phyloP scores from a whole-genome alignment of 2,797 vertebrate species.

The Acrossocheilus fasciatus region DNA sequence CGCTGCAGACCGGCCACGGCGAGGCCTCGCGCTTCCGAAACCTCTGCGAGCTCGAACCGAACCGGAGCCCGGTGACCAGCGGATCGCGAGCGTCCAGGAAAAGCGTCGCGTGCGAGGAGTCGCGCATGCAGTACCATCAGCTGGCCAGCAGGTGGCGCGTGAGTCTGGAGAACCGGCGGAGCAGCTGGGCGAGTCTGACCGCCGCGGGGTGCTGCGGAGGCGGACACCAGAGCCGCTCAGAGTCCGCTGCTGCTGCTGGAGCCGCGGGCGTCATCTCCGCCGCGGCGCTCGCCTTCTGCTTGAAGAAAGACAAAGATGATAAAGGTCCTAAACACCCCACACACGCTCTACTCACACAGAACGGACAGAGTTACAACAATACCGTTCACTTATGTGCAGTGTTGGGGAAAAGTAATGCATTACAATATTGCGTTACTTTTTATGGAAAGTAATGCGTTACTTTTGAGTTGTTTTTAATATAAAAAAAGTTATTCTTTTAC shows the following conservation, averaged over 20 bases:
- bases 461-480: too few relatives aligned
- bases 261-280: slow-evolving; percentile 74
- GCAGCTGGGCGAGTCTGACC: slow-evolving; percentile 77
- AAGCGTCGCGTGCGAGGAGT: slow-evolving; percentile 70
- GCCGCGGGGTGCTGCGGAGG: slow-evolving; percentile 69
- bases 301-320: slow-evolving; percentile 75
- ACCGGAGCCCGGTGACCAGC: slow-evolving; percentile 70
- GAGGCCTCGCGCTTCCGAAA: slow-evolving; percentile 55
- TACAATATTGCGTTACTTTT: too few relatives aligned
- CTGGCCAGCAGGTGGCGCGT: slow-evolving; percentile 79
- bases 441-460: too few relatives aligned
- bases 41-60: slow-evolving; percentile 64
- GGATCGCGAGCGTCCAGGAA: slow-evolving; percentile 70
- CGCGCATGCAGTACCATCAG: slow-evolving; percentile 74
- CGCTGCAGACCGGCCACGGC: slow-evolving; percentile 69
- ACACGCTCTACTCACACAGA: neutral
- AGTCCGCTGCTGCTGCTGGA: slow-evolving; percentile 62
- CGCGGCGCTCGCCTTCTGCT: slow-evolving; percentile 77
- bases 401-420: too few relatives aligned
- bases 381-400: too few relatives aligned
- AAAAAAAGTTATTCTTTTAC: too few relatives aligned
- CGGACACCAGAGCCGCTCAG: slow-evolving; percentile 56
- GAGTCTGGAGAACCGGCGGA: slow-evolving; percentile 75
- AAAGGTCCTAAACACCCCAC: slow-evolving; percentile 68
- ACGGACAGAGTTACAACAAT: too few relatives aligned